phyloP scores from a whole-genome alignment of 1,140 invertebrate species.

The Anoplolepis gracilipes region DNA sequence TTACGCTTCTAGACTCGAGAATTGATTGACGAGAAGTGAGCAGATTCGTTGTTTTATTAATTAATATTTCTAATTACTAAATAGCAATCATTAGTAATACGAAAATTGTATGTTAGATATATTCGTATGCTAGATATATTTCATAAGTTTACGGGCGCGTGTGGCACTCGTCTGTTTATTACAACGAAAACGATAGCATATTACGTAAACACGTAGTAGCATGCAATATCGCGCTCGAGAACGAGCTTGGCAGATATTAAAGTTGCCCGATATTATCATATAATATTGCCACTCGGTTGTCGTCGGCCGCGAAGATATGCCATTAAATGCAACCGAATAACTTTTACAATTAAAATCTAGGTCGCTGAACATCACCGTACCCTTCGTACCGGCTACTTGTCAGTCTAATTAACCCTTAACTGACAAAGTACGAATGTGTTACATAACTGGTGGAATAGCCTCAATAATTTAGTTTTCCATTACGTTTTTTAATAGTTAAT shows the following conservation, averaged over 20 bases:
- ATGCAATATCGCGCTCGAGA: slow-evolving; percentile 10
- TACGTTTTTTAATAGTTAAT: neutral
- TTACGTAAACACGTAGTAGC: slow-evolving; percentile 41
- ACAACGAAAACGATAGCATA: slow-evolving; percentile 44
- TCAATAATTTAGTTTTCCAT: neutral
- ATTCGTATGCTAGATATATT: neutral
- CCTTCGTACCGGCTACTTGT: neutral
- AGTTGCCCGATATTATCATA: slow-evolving; percentile 28
- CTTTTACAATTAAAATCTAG: slow-evolving; percentile 64
- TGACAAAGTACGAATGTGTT: neutral
- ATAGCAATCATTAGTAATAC: neutral
- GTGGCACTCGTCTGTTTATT: slow-evolving; percentile 18
- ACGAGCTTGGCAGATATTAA: slow-evolving; percentile 54
- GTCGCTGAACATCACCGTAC: slow-evolving; percentile 18
- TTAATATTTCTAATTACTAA: slow-evolving; percentile 44
- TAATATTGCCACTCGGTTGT: slow-evolving; percentile 14
- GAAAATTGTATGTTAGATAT: neutral
- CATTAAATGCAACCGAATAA: slow-evolving; percentile 43
- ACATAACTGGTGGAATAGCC: neutral
- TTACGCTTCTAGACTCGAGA: neutral
- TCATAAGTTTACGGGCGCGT: slow-evolving; percentile 28
- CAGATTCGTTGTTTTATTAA: slow-evolving; percentile 15
- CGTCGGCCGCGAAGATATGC: slow-evolving; percentile 21
- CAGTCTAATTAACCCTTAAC: slow-evolving; percentile 16
- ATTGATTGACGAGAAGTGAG: neutral